Evolutionary conservation across 2,888 invertebrate genomes (phyloP).

Genomic region (Oscheius sp.): DNA sequence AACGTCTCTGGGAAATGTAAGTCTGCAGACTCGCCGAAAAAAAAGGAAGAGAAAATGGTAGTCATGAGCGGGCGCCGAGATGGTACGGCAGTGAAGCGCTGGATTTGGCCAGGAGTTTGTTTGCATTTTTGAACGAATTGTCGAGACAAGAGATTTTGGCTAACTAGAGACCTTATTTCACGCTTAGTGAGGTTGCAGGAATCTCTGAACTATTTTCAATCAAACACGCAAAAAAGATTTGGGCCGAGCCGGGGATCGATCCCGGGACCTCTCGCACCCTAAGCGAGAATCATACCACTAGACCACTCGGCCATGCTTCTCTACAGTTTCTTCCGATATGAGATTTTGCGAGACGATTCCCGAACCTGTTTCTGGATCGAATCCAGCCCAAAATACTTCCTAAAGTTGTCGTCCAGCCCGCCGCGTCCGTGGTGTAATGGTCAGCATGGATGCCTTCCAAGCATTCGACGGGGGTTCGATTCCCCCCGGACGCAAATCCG

Average conservation of each 20-base stretch:
- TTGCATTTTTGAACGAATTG: no score
- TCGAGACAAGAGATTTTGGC: no score
- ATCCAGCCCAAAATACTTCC: not conserved
- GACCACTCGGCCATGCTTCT: slow-evolving; percentile 21
- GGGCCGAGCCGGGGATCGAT: slow-evolving; percentile 30
- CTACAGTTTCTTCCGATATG: not conserved
- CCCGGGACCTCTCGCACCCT: slow-evolving; percentile 30
- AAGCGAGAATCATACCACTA: slow-evolving; percentile 30
- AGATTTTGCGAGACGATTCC: not conserved
- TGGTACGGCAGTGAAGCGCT: no score
- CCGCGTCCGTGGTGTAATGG: slow-evolving; percentile 48
- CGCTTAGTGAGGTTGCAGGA: not conserved
- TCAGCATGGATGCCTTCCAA: slow-evolving; percentile 49
- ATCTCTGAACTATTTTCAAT: not conserved
- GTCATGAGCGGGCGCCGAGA: no score
- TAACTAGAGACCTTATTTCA: no score
- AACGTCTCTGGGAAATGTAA: no score
- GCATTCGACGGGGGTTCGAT: not conserved
- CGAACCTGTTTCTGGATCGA: not conserved
- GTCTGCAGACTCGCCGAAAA: no score
- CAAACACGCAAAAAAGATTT: not conserved
- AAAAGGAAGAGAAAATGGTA: no score
- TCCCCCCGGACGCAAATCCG: not conserved
- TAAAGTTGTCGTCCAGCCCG: not conserved
- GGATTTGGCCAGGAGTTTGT: no score